Conservation (phyloP, 2,113 vertebrate genomes). For the Eclectus roratus region DNA sequence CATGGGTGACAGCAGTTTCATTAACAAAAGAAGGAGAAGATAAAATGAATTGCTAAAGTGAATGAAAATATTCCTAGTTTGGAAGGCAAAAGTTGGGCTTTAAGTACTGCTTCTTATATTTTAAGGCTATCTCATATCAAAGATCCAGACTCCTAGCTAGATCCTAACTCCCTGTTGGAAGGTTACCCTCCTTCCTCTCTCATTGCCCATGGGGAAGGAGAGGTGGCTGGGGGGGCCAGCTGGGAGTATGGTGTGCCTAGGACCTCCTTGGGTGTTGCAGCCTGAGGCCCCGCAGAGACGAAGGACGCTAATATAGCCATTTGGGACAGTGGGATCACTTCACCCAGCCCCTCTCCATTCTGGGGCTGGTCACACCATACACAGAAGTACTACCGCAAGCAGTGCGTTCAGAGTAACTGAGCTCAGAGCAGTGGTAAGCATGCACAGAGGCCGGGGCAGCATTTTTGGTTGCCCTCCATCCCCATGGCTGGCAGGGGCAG, state of each 20-base stretch:
- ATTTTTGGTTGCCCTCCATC: neutral
- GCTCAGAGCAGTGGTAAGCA: neutral
- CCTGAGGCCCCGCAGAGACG: neutral
- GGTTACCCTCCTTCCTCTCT: neutral
- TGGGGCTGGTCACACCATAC: neutral
- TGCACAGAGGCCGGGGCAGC: neutral
- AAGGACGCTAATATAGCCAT: neutral
- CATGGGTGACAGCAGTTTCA: neutral
- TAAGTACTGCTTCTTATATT: neutral
- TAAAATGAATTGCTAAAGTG: neutral
- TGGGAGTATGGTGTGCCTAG: neutral
- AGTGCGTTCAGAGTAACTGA: neutral
- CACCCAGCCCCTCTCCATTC: neutral
- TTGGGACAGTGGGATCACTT: neutral
- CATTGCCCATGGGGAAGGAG: neutral
- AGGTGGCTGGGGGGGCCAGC: neutral
- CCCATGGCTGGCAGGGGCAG: neutral
- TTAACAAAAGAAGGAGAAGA: neutral
- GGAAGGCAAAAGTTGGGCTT: neutral
- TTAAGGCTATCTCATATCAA: neutral
- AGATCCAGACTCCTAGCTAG: neutral
- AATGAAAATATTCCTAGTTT: neutral
- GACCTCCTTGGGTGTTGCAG: rapidly evolving
- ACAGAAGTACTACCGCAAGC: neutral
- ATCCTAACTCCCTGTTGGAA: neutral